These are phyloP conservation scores for Dipodomys ordii DNA, from an alignment of 2,113 vertebrate species.

Conservation along the genomic window DNA sequence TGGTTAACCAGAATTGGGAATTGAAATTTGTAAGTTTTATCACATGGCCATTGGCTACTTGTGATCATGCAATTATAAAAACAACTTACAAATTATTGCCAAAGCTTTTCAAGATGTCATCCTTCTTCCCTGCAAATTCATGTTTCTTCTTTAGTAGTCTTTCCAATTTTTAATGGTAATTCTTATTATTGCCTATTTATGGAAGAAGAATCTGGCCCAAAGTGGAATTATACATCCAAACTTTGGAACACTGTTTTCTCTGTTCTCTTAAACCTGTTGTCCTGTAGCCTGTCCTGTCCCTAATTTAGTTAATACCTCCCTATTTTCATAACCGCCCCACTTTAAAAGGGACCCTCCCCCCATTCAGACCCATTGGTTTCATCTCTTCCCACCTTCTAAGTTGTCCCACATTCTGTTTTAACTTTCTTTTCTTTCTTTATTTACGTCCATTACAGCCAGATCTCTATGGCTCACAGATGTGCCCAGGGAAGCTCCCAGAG, in stretches of 20 bases:
- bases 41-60: slow-evolving; percentile 57
- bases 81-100: slow-evolving; percentile 67
- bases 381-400: slow-evolving; percentile 88
- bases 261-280: slow-evolving; percentile 83
- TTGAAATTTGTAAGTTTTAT: slow-evolving; percentile 76
- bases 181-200: slow-evolving; percentile 72
- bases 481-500: slow-evolving; percentile 92
- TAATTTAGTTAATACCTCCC: slow-evolving; percentile 72
- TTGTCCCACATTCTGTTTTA: slow-evolving; percentile 92
- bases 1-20: slow-evolving; percentile 71
- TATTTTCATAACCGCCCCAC: slow-evolving; percentile 76
- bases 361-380: slow-evolving; percentile 84
- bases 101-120: slow-evolving; percentile 68
- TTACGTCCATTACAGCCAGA: slow-evolving; percentile 93
- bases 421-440: slow-evolving; percentile 95
- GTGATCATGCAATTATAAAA: slow-evolving; percentile 61
- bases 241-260: slow-evolving; percentile 82
- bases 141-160: slow-evolving; percentile 67
- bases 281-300: slow-evolving; percentile 82
- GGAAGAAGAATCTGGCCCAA: slow-evolving; percentile 74
- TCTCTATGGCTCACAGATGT: slow-evolving; percentile 94
- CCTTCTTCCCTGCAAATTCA: slow-evolving; percentile 73
- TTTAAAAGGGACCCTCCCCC: slow-evolving; percentile 81
- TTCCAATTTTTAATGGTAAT: slow-evolving; percentile 66
- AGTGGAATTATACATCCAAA: slow-evolving; percentile 83